Conservation (phyloP, 1,140 invertebrate species). For the Drosophila aff. region DNA sequence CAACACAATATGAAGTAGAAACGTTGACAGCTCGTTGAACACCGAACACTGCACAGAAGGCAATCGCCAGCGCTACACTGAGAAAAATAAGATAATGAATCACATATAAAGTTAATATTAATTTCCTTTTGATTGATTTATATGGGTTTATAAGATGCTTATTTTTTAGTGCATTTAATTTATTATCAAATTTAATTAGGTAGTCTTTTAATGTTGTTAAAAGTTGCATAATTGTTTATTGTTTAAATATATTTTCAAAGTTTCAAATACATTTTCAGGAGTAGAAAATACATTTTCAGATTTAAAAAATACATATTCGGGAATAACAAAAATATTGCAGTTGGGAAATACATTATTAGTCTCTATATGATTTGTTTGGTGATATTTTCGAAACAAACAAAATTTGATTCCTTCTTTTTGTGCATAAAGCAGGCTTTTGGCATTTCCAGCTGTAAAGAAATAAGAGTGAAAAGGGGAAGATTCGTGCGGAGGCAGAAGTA, state of each 20-base stretch:
- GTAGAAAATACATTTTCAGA: background rate
- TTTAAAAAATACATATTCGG: background rate
- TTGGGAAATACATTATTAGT: too few species aligned
- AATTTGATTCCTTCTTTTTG: background rate
- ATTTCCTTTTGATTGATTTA: background rate
- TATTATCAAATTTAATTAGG: background rate
- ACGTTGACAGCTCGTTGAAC: constrained; percentile 67
- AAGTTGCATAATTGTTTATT: background rate
- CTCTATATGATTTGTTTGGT: background rate
- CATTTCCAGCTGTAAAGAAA: constrained; percentile 3
- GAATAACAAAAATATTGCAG: too few species aligned
- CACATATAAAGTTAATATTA: background rate
- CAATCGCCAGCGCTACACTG: constrained; percentile 9
- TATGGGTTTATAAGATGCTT: too few species aligned
- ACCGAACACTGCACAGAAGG: constrained; percentile 35
- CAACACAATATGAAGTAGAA: constrained; percentile 51
- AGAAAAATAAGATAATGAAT: background rate
- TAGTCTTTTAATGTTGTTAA: background rate
- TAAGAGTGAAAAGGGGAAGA: constrained; percentile 3
- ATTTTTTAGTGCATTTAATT: background rate
- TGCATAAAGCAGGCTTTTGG: constrained; percentile 29
- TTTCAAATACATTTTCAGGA: background rate
- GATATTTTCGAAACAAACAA: background rate
- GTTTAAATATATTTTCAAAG: background rate
- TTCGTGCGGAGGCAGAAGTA: constrained; percentile 16